Conservation (phyloP, 2,888 invertebrate species). For the Ferdinandea cuprea region DNA sequence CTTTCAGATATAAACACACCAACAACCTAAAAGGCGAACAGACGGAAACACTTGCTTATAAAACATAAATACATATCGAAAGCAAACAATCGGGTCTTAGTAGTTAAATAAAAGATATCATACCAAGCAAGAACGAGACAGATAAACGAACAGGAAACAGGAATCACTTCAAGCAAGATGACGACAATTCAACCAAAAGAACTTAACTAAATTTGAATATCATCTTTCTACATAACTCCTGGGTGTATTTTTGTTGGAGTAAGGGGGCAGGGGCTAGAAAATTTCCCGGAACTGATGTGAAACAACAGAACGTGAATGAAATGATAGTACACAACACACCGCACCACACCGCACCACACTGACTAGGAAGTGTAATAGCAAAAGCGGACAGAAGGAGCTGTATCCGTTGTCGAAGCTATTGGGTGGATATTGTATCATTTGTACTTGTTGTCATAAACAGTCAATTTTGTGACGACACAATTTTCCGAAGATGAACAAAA, state of each 20-base stretch:
- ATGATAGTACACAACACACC: too few relatives aligned
- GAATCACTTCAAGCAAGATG: constrained; percentile 53
- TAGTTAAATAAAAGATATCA: constrained; percentile 48
- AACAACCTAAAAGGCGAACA: constrained; percentile 58
- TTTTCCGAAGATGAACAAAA: neutral
- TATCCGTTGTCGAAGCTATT: too few relatives aligned
- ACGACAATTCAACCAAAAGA: constrained; percentile 60
- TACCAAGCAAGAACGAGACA: neutral
- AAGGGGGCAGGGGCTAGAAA: constrained; percentile 2
- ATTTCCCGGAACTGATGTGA: constrained; percentile 47
- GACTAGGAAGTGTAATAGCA: neutral
- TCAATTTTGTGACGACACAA: constrained; percentile 45
- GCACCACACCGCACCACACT: constrained; percentile 15
- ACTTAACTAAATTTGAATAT: constrained; percentile 69
- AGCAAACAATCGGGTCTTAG: constrained; percentile 60
- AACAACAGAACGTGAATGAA: constrained; percentile 44
- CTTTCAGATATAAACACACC: constrained; percentile 16
- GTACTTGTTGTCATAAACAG: constrained; percentile 52
- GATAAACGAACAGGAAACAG: constrained; percentile 20
- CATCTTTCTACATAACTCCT: constrained; percentile 53
- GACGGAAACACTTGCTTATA: constrained; percentile 55
- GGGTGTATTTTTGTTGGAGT: constrained; percentile 14
- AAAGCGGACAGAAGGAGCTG: neutral
- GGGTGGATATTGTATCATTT: too few relatives aligned
- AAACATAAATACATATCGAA: constrained; percentile 57